Conservation (phyloP, 2,888 invertebrate species). For the Lymantria monacha region DNA sequence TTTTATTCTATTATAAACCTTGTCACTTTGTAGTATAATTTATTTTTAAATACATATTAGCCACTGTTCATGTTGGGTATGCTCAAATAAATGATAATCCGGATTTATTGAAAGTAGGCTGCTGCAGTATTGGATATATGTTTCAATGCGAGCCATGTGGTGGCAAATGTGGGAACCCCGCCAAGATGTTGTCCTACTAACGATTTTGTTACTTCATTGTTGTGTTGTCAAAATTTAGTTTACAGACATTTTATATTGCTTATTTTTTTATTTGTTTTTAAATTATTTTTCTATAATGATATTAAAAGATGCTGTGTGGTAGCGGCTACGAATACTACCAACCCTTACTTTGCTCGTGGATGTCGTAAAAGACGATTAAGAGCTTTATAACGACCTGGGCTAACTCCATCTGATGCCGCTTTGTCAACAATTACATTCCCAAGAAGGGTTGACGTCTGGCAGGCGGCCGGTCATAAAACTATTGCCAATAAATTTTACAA, state of each 20-base stretch:
- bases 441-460: too few species aligned
- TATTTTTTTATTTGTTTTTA: slow-evolving; percentile 24
- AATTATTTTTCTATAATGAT: not conserved
- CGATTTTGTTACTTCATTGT: slow-evolving; percentile 75
- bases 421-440: too few species aligned
- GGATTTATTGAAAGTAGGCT: slow-evolving; percentile 76
- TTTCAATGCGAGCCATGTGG: slow-evolving; percentile 75
- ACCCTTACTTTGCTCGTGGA: too few species aligned
- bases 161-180: slow-evolving; percentile 79
- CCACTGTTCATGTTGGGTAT: slow-evolving; percentile 42
- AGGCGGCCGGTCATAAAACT: too few species aligned
- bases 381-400: too few species aligned
- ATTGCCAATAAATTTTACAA: too few species aligned
- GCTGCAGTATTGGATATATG: slow-evolving; percentile 57
- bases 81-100: slow-evolving; percentile 72
- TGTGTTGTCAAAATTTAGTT: slow-evolving; percentile 53
- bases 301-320: too few species aligned
- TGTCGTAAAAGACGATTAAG: too few species aligned
- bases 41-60: slow-evolving; percentile 39
- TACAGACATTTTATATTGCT: slow-evolving; percentile 1
- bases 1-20: slow-evolving; percentile 50
- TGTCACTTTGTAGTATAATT: slow-evolving; percentile 47
- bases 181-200: slow-evolving; percentile 77
- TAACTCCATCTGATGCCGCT: too few species aligned
- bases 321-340: too few species aligned